Evolutionary conservation across 2,113 vertebrate genomes (phyloP), one percentile per base, ranked within the genome.

Genomic region (Odocoileus hemionus): DNA sequence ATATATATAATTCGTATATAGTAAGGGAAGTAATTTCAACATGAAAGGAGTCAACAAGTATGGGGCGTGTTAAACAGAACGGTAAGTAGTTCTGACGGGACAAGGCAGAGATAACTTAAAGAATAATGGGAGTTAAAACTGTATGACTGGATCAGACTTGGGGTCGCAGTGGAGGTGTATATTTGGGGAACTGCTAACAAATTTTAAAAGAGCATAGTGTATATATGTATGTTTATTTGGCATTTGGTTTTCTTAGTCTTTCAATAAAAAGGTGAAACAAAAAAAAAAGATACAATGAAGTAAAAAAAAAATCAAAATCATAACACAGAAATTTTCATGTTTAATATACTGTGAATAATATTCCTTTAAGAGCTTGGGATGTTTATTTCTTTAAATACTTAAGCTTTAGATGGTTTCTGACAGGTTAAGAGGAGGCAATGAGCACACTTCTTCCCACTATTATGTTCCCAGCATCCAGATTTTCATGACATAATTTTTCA

Each of bases 201-300:
- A 67, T 60, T 67, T 4, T 79, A 54, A 83, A 74, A 92, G 6
- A 96, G 5, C 7, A 78, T 82, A 85, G 9, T 21, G 83, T 84
- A 91, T 79, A 93, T 50, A 86, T 3, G 3, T 55, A 47, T n/a
- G 45, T 85, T 74, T 13, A 86, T 33, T 96, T 96, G 70, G 3
- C 57, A 89, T 92, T 97, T 97, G 47, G 4, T 83, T 98, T 97
- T 60, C 10, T 79, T 93, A 97, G 55, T 33, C 64, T 80, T 97
- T 94, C 61, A 90, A 89, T 61, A 91, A 52, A 98, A 98, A 52
- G 33, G 76, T 94, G 21, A 96, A 88, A 91, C 30, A 12, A 60
- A 96, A 23, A n/a, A n/a, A n/a, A n/a, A n/a, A n/a, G n/a, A n/a
- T n/a, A 47, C 4, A 61, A 50, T 12, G 23, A 33, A 33, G 10